These are phyloP conservation scores for Acrocephalus kingi DNA, from an alignment of 2,113 vertebrate genomes.

Conservation along the genomic window DNA sequence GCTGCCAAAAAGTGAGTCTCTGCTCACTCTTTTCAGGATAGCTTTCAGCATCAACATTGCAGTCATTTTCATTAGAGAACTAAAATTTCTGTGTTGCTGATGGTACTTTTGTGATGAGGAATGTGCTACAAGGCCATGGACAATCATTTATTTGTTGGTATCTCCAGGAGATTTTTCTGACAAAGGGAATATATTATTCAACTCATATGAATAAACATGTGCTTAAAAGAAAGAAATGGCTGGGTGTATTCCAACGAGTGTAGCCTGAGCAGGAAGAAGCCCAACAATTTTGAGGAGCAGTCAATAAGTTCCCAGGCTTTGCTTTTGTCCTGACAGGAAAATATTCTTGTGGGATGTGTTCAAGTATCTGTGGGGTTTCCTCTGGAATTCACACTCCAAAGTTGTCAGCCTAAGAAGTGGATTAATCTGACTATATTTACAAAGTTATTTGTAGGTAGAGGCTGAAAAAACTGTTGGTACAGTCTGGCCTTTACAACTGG, in stretches of 20 bases:
- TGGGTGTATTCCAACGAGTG: rapidly evolving
- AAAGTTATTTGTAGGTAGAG: neutral
- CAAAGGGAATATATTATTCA: neutral
- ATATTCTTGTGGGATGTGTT: neutral
- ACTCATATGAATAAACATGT: neutral
- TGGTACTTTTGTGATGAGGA: neutral
- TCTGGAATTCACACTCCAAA: neutral
- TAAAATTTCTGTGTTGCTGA: neutral
- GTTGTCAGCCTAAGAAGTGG: neutral
- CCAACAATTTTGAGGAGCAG: neutral
- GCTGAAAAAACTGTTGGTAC: neutral
- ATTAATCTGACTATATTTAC: neutral
- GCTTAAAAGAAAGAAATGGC: neutral
- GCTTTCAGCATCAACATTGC: neutral
- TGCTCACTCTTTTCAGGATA: neutral
- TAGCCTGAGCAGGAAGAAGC: neutral
- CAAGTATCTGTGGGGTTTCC: neutral
- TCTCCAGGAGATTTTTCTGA: neutral
- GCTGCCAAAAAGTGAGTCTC: neutral
- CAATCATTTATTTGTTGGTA: neutral
- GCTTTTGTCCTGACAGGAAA: neutral
- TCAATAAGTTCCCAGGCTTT: neutral
- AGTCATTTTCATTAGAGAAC: neutral
- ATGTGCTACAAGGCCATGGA: neutral
- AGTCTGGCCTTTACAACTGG: neutral